phyloP scores from a whole-genome alignment of 2,888 invertebrate genomes.

The Sclerodermus sp. region DNA sequence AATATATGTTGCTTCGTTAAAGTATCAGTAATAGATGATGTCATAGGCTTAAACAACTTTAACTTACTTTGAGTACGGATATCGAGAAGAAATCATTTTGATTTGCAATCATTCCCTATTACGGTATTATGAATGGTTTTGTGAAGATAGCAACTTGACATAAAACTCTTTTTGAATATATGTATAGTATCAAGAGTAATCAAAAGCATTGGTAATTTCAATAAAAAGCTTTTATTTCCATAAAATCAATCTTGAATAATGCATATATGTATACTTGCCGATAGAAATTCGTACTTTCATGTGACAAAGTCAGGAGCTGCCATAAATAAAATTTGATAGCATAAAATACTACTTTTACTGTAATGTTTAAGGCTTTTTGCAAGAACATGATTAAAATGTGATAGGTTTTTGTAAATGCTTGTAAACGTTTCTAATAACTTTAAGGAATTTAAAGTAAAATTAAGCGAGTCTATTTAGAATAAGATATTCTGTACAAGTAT shows the following conservation, averaged over 20 bases:
- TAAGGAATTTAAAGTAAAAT: constrained; percentile 39
- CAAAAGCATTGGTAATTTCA: constrained; percentile 18
- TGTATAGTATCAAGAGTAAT: constrained; percentile 31
- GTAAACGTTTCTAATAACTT: constrained; percentile 48
- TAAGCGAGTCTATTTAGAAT: constrained; percentile 36
- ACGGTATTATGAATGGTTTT: too few relatives aligned
- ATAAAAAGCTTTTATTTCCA: constrained; percentile 1
- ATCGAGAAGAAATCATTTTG: too few relatives aligned
- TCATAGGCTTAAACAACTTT: too few relatives aligned
- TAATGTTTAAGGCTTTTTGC: constrained; percentile 43
- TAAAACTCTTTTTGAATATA: constrained; percentile 35
- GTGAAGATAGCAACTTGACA: constrained; percentile 21
- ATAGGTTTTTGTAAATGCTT: constrained; percentile 59
- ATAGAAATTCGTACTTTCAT: background rate
- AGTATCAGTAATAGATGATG: background rate
- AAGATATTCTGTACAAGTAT: constrained; percentile 35
- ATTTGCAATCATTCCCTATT: too few relatives aligned
- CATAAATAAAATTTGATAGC: constrained; percentile 29
- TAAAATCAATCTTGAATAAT: too few relatives aligned
- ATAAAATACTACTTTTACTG: constrained; percentile 22
- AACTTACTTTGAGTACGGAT: too few relatives aligned
- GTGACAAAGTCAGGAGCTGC: constrained; percentile 24
- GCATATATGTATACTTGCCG: constrained; percentile 3
- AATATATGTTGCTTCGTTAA: background rate
- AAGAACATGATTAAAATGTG: constrained; percentile 52